Base-by-base conservation (phyloP, 2,113 vertebrate genomes). In the Poeciliopsis turrubarensis region DNA sequence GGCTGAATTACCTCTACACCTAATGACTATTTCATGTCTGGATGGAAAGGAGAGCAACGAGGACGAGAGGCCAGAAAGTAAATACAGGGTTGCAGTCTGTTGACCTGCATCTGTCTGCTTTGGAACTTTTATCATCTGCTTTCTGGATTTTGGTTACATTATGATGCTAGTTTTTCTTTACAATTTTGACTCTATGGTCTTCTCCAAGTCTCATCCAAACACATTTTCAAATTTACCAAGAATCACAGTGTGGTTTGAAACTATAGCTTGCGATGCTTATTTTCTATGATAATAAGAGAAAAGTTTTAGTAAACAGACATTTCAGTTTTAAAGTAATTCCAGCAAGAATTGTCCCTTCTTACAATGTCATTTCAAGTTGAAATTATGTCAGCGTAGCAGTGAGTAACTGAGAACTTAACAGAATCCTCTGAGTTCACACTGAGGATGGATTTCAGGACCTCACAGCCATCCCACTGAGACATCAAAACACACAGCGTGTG, bases 1-100 rank as follows among this genome's bases (percentile, higher is more conserved):
- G 70, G 79, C 86, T 80, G 86, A 88, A 89, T 92, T 90, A 91
- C 86, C 81, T 61, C 79, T 70, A 83, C 81, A 82, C 70, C 87
- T 91, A 93, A 93, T 93, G 84, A 92, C 87, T 91, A 90, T 93
- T 93, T 92, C 82, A 92, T 93, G 89, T 91, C 71, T 72, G 85
- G 81, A 89, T 64, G 71, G 75, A 79, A 85, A 78, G 51, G 77
- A 27, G 57, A 84, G 74, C 77, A 86, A 80, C 22, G 77, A 68
- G 37, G 78, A 83, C 60, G 26, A 79, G 72, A 79, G 74, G 73
- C 62, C 75, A 88, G 85, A 75, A 68, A 77, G 70, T 66, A 70
- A 86, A 83, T 25, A 68, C 64, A 31, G 31, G 29, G 37, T 60
- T 72, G 39, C 63, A 66, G 70, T 74, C 79, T 72, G 69, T 64